Evolutionary conservation across 2,888 invertebrate genomes (phyloP), one percentile per base, ranked within the genome.

Genomic region (Pammene aurita): DNA sequence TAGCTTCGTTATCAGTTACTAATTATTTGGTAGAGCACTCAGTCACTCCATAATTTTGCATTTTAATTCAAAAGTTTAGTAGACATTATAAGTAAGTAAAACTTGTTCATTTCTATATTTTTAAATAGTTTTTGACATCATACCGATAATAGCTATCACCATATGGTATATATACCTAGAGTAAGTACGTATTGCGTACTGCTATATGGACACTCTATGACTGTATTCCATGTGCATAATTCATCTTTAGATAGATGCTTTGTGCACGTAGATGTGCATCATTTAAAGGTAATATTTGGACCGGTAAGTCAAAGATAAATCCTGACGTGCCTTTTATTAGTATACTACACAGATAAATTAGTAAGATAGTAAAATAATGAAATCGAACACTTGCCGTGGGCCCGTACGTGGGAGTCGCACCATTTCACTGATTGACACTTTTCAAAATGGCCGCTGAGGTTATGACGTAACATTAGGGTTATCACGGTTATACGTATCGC

Each of bases 371-470:
- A 68, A 63, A 68, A 67, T 55, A 56, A 67, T 57, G 63, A 42
- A 56, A 62, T 63, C 35, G 41, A 48, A 56, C 50, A 50, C 57
- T 41, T 42, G 48, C 48, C 50, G 34, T 62, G 67, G 48, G 55
- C 55, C 16, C 26, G 48, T 38, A 68, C 68, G 68, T 68, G 68
- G 68, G 57, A 68, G 50, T 52, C 50, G 34, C 68, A 68, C 63
- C 57, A 52, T 68, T 68, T 58, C 68, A 68, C 57, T 68, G 63
- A 68, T 68, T 68, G 63, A 68, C 68, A 64, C 68, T 52, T 58
- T 68, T 46, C 52, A 64, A 63, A 63, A 68, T 64, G 68, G 68
- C 57, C 63, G 63, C 42, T 18, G 9, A 7, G 58, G 42, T 67
- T 64, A 57, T 68, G 63, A 52, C 52, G 57, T 35, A 64, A 64